Conservation (phyloP, 2,888 invertebrate genomes). For the Melieria omissa region DNA sequence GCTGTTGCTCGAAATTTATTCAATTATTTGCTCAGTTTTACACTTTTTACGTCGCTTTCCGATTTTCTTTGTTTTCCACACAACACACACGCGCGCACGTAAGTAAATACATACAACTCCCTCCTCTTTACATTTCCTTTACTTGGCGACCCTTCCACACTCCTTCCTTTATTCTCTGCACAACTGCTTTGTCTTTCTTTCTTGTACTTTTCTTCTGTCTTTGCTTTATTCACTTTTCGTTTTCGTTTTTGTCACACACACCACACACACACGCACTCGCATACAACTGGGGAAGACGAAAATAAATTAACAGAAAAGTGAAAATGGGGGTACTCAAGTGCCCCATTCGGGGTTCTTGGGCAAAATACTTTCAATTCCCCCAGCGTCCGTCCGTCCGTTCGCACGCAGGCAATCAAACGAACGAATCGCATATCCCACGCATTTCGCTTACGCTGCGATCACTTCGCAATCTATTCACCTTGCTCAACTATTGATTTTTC, state of each 20-base stretch:
- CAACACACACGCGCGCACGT: conserved; percentile 46
- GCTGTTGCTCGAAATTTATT: background rate
- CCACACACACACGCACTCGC: conserved; percentile 7
- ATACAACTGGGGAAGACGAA: conserved; percentile 7
- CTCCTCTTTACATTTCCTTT: conserved; percentile 6
- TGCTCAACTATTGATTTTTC: conserved; percentile 1
- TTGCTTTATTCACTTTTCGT: conserved; percentile 9
- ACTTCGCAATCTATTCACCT: background rate
- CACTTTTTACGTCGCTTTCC: conserved; percentile 55
- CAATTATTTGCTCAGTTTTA: conserved; percentile 30
- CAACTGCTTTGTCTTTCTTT: conserved; percentile 7
- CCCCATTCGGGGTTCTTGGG: no score
- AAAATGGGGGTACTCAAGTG: conserved; percentile 11
- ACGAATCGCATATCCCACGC: background rate
- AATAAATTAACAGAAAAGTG: background rate
- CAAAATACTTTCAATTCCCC: no score
- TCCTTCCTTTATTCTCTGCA: background rate
- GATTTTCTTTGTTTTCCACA: conserved; percentile 60
- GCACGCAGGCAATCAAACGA: no score
- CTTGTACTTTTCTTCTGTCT: conserved; percentile 7
- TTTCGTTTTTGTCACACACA: conserved; percentile 12
- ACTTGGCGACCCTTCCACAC: background rate
- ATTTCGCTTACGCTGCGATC: conserved; percentile 1
- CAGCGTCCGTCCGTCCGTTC: no score
- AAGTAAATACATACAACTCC: conserved; percentile 46